Base-by-base conservation (phyloP, 2,113 vertebrate genomes). In the Anarrhichthys ocellatus region DNA sequence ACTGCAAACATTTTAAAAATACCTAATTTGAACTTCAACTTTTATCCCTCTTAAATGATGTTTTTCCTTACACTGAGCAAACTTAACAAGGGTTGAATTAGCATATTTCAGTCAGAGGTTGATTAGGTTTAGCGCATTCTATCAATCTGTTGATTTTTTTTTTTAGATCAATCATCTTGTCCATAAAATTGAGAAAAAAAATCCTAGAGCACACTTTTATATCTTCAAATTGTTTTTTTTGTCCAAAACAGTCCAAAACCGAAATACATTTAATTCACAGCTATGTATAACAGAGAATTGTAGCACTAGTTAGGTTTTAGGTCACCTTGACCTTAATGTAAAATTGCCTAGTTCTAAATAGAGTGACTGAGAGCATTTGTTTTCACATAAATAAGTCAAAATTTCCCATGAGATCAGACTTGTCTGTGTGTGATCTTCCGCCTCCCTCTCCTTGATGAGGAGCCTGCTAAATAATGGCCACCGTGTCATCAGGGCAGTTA, bases 391-490 rank as follows among this genome's bases (percentile, higher is more conserved):
- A 52, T 36, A 40, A 61, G 42, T 65, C 29, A 1, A 64, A 36
- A 46, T 67, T 68, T 72, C 68, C 61, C 46, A 10, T 50, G 65
- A 70, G 74, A 62, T 68, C 29, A 48, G 14, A 42, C 22, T 4
- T 50, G 38, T 67, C 38, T 24, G 34, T 64, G 58, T 61, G 40
- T 71, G 65, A 18, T 54, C 34, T 42, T 62, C 63, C 46, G 11
- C 13, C 32, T 46, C 9, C n/a, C 6, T 36, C 58, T 78, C 65
- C 29, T 44, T 42, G 58, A 58, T 72, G 61, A 66, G 50, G 71
- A 50, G 64, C 65, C 42, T 73, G 76, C 48, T 52, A 75, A 78
- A 64, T 82, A 76, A 82, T 59, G 50, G 32, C 71, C 11, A 18
- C 18, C 4, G 27, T 66, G 59, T 76, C 72, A 84, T 72, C 42